Evolutionary conservation across 2,113 vertebrate species (phyloP).

Genomic region (Channa maculata): DNA sequence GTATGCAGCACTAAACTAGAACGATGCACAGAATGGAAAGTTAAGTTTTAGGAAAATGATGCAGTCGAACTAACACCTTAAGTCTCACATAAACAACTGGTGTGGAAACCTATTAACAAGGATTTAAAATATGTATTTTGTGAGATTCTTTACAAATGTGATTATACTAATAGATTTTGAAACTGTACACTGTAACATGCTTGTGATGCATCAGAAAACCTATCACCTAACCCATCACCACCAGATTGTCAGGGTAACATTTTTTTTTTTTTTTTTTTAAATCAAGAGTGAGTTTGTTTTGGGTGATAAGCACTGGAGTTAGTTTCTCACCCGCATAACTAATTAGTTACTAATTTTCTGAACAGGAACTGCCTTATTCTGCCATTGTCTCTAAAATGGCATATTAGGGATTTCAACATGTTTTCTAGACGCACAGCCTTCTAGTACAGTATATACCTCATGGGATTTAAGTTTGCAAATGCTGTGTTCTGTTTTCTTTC

Average conservation of each 20-base stretch:
- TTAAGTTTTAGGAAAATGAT: background rate
- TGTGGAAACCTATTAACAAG: background rate
- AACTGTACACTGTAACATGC: constrained; percentile 4
- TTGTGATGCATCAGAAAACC: constrained; percentile 31
- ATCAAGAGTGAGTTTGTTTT: constrained; percentile 37
- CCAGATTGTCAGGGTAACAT: constrained; percentile 12
- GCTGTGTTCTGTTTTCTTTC: constrained; percentile 59
- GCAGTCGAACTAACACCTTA: background rate
- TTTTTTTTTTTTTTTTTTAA: background rate
- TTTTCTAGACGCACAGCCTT: constrained; percentile 72
- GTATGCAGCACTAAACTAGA: background rate
- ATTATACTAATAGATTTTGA: background rate
- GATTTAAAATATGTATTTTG: background rate
- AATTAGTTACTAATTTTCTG: constrained; percentile 39
- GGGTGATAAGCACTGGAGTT: constrained; percentile 45
- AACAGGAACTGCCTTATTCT: constrained; percentile 56
- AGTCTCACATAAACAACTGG: background rate
- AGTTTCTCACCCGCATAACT: constrained; percentile 37
- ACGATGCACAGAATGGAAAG: background rate
- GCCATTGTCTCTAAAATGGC: constrained; percentile 48
- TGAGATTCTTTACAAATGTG: background rate
- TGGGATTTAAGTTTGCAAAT: constrained; percentile 73
- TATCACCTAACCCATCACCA: background rate
- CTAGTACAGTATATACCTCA: constrained; percentile 79
- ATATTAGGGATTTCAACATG: constrained; percentile 48